Evolutionary conservation across 2,113 vertebrate genomes (phyloP), one percentile per base, ranked within the genome.

Genomic region (Cettia cetti): DNA sequence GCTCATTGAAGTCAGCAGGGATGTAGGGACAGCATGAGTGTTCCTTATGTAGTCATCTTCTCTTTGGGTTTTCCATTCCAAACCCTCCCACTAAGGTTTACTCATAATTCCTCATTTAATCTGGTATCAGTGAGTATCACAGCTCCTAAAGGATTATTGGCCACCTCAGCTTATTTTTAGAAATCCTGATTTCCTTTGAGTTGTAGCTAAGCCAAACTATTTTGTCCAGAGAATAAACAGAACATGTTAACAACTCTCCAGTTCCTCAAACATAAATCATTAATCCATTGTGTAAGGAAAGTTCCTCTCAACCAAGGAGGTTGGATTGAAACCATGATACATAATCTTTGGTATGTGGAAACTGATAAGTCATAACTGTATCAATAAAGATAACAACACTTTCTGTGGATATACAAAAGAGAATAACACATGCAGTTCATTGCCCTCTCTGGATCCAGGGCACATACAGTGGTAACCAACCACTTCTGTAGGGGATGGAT

Each of bases 261-360:
- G 72, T 56, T 83, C 15, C 69, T 89, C 83, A 78, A 26, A 92
- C 27, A 28, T 74, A 95, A 95, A 80, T 82, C 61, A 69, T 90
- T 80, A 90, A 87, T 93, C 76, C 44, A 21, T 78, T 90, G 72
- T 89, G 71, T 88, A 86, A 90, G 90, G 33, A 74, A 70, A 30
- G 33, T 88, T 94, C 71, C 64, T 92, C 72, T 89, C 72, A 66
- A 86, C 66, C 72, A n/a, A 33, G 88, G 76, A 92, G 90, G 30
- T 22, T 90, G 94, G 82, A 81, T 83, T 92, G 89, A 89, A 96
- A 92, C 82, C 47, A 7, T 47, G 82, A 81, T 92, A 47, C 20
- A 9, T 83, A 83, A 86, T 93, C 86, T 96, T 77, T 88, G 90
- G 63, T 92, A 66, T 94, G 89, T 94, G 82, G 82, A 70, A 94